These are phyloP conservation scores for Heteromurus nitidus DNA, from an alignment of 2,888 invertebrate genomes.

Conservation along the genomic window DNA sequence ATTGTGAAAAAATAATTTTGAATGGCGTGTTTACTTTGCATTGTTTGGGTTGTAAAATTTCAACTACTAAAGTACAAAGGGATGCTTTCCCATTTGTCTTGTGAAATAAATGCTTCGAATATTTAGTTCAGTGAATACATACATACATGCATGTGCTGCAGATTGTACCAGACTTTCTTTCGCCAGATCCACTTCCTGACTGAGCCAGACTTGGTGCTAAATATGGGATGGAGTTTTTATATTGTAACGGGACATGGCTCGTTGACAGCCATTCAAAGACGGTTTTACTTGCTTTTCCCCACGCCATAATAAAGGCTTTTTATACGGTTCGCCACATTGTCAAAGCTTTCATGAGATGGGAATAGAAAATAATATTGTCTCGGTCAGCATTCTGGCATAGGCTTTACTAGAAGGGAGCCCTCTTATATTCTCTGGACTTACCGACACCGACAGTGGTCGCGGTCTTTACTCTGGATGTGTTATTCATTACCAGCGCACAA, in stretches of 20 bases:
- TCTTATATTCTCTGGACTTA: conserved; percentile 16
- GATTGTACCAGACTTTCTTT: too few species aligned
- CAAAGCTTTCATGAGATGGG: not conserved
- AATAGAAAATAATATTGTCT: conserved; percentile 3
- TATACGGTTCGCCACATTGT: conserved; percentile 1
- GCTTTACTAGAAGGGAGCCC: conserved; percentile 11
- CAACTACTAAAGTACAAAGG: too few species aligned
- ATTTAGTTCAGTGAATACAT: too few species aligned
- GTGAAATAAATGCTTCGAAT: too few species aligned
- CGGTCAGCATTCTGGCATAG: not conserved
- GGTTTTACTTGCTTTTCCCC: conserved; percentile 14
- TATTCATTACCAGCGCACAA: conserved; percentile 2
- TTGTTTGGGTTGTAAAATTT: too few species aligned
- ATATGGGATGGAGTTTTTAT: conserved; percentile 5
- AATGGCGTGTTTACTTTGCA: too few species aligned
- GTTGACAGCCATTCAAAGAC: conserved; percentile 45
- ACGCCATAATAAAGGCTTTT: not conserved
- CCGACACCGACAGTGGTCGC: not conserved
- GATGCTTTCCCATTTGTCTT: too few species aligned
- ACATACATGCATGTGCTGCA: too few species aligned
- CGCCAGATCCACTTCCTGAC: too few species aligned
- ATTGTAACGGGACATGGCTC: conserved; percentile 43
- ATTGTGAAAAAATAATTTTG: too few species aligned
- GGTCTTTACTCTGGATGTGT: not conserved
- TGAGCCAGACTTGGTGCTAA: conserved; percentile 14